A percentile compares a stretch with the other conserved stretches of the same genome.
Conservation (phyloP, 2,797 vertebrate genomes). For the Apogon talboti region DNA sequence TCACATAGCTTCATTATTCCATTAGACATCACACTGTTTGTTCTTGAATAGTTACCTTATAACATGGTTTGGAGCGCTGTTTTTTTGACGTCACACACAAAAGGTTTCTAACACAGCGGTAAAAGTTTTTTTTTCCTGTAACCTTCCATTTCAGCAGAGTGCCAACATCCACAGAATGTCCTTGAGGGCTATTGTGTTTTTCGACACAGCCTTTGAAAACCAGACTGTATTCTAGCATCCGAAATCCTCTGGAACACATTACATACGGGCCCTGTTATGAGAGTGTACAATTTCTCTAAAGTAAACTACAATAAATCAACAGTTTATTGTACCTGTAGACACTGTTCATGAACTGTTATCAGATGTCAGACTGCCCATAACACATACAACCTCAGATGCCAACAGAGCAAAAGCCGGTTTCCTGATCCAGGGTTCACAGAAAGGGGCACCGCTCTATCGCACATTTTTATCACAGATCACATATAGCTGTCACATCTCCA, state of each 20-base stretch:
- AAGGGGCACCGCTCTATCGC: conserved; percentile 22
- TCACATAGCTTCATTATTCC: conserved; percentile 14
- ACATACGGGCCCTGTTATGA: conserved; percentile 4
- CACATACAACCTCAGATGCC: background rate
- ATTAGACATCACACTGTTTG: conserved; percentile 10
- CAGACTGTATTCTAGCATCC: conserved; percentile 18
- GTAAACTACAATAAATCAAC: background rate
- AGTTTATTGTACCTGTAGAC: background rate
- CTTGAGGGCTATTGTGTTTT: conserved; percentile 40
- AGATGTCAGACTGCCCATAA: background rate
- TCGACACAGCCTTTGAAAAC: conserved; percentile 51
- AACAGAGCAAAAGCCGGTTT: conserved; percentile 5
- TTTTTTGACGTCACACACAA: conserved; percentile 5
- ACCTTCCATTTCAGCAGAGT: conserved; percentile 18
- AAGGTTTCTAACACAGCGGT: conserved; percentile 21
- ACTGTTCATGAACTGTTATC: conserved; percentile 4
- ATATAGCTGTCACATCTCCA: conserved; percentile 42
- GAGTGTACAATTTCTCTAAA: background rate
- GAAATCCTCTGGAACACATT: conserved; percentile 18
- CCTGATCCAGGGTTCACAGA: conserved; percentile 2
- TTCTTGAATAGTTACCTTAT: background rate
- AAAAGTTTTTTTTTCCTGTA: conserved; percentile 26
- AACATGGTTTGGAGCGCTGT: background rate
- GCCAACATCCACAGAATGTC: conserved; percentile 37
- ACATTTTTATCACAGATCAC: conserved; percentile 49